Base-by-base conservation (phyloP, 2,888 invertebrate species). In the Eupithecia exiguata region DNA sequence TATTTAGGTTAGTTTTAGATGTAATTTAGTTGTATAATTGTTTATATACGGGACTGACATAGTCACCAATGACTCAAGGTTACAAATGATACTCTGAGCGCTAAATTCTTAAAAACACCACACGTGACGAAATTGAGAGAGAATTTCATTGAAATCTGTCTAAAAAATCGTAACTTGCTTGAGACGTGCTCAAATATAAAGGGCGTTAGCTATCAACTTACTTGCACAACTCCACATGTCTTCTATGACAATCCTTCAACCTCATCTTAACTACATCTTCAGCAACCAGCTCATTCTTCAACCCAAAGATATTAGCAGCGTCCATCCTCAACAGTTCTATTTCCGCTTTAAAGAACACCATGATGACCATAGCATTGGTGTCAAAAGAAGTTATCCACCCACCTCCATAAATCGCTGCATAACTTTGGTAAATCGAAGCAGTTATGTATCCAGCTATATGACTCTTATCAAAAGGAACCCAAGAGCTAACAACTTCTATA, bases 381-480 rank as follows among this genome's bases (percentile, higher is more conserved):
- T 94, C 94, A 68, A 90, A 93, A 0, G 93, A 90, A 0, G 92
- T 92, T 7, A 94, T 93, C 92, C 92, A 93, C 0, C 92, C 92
- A 0, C 91, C 91, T 0, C 92, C 94, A 5, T 91, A 91, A 0
- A 92, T 87, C 0, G 92, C 87, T 0, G 88, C 91, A 65, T 87
- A 92, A n/a, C 87, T 89, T 79, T 94, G 93, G 46, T 84, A 87
- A 0, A 81, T 49, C 0, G 89, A 92, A 0, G 92, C 91, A 0
- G 76, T 78, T 7, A 92, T 63, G 74, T 92, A 91, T 0, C 93
- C 92, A 7, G 74, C 21, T 0, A 83, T 12, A 0, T 81, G 86
- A 25, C 81, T 91, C 75, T 94, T 94, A 74, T 92, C 82, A 49
- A 92, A 93, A 0, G 94, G 93, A 0, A 92, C 90, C 93, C 93